Percentiles rank a stretch among this genome's conserved stretches.
Conservation (phyloP, 2,797 vertebrate species). For the Leptoclinus maculatus region DNA sequence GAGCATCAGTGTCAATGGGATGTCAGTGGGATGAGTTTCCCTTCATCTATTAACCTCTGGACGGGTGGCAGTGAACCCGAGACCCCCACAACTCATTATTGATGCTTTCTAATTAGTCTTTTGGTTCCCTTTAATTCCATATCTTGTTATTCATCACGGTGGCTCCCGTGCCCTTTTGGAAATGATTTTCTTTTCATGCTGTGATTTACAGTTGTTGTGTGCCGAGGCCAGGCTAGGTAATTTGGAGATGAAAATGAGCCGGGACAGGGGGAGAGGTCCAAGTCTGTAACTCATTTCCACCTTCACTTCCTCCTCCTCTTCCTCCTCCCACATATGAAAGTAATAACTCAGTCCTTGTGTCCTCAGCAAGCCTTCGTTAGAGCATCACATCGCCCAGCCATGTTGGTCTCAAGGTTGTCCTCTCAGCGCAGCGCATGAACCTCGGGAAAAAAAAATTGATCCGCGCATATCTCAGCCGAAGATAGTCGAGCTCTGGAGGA, state of each 20-base stretch:
- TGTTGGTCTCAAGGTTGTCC: slow-evolving; percentile 70
- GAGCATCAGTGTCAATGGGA: slow-evolving; percentile 53
- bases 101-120: slow-evolving; percentile 80
- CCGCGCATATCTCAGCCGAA: slow-evolving; percentile 20
- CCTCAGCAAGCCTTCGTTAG: slow-evolving; percentile 57
- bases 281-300: slow-evolving; percentile 76
- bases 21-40: slow-evolving; percentile 48
- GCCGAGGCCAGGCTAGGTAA: slow-evolving; percentile 63
- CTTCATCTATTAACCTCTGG: slow-evolving; percentile 75
- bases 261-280: slow-evolving; percentile 66
- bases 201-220: slow-evolving; percentile 83
- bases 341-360: slow-evolving; percentile 66
- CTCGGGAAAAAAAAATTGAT: slow-evolving; percentile 51
- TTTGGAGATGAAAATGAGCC: slow-evolving; percentile 76
- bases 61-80: slow-evolving; percentile 56
- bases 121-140: slow-evolving; percentile 63
- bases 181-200: slow-evolving; percentile 73
- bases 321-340: slow-evolving; percentile 61
- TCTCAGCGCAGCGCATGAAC: slow-evolving; percentile 27
- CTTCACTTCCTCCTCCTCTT: slow-evolving; percentile 48
- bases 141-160: slow-evolving; percentile 66
- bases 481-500: slow-evolving; percentile 49
- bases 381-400: slow-evolving; percentile 27
- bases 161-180: slow-evolving; percentile 71
- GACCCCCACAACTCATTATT: slow-evolving; percentile 61